Conservation (phyloP, 2,113 vertebrate species). For the Nannobrachium achirus region DNA sequence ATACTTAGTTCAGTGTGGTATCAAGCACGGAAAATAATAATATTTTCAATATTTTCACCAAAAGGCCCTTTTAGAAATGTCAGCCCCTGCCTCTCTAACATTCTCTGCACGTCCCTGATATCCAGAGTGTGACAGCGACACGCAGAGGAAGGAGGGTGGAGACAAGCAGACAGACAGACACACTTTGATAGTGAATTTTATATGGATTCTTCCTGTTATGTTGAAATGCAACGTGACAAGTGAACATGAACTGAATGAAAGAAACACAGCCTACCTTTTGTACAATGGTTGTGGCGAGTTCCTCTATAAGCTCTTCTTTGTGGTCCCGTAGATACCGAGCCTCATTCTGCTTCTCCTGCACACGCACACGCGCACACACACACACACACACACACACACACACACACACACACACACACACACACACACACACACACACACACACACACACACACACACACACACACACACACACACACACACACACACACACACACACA, state of each 20-base stretch:
- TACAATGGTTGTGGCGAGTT: slow-evolving; percentile 93
- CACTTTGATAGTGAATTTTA: too few relatives aligned
- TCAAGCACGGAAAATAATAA: too few relatives aligned
- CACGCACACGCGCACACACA: slow-evolving; percentile 29
- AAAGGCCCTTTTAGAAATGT: too few relatives aligned
- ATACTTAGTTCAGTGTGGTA: too few relatives aligned
- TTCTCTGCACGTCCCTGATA: too few relatives aligned
- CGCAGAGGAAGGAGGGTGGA: too few relatives aligned
- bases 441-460: background rate
- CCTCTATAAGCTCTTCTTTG: slow-evolving; percentile 95
- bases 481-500: background rate
- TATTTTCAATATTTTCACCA: too few relatives aligned
- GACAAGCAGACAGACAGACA: too few relatives aligned
- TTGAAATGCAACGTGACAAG: too few relatives aligned
- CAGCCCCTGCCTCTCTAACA: too few relatives aligned
- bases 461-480: background rate
- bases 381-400: slow-evolving; percentile 17
- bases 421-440: background rate
- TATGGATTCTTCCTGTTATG: too few relatives aligned
- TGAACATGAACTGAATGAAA: background rate
- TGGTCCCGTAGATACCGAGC: slow-evolving; percentile 93
- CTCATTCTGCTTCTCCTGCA: slow-evolving; percentile 96
- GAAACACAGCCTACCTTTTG: slow-evolving; percentile 86
- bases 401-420: slow-evolving; percentile 7
- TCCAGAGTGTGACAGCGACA: too few relatives aligned